Evolutionary conservation across 2,797 vertebrate species (phyloP), one percentile per base, ranked within the genome.

Genomic region (Hyperoplus lanceolatus): DNA sequence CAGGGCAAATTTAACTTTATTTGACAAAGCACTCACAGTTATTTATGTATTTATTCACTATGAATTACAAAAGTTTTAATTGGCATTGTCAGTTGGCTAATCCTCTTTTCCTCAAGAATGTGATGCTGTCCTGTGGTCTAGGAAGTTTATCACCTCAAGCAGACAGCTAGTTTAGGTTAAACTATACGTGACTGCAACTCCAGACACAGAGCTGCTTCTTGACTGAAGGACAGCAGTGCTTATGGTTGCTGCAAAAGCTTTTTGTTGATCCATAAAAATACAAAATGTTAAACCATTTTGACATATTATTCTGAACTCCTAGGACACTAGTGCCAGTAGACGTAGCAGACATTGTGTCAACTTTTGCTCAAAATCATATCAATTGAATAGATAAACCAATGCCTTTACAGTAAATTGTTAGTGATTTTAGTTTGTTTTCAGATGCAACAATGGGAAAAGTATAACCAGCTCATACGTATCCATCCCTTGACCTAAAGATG

Each of bases 101-200:
- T 1, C n/a, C 1, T 49, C 8, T 56, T 69, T 59, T 64, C 36
- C 51, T 63, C 0, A 39, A 72, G 49, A 70, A 78, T 78, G 38
- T 56, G 45, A 55, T 43, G 18, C 2, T 70, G 45, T 21, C n/a
- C 5, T 48, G 45, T 50, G 49, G 49, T 18, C 67, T 21, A 45
- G 12, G 18, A 38, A 3, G 51, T 70, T 66, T n/a, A 54, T 61
- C 49, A 60, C 8, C 50, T 15, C 21, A 8, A 54, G 4, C 14
- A 62, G 68, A 68, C 62, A 68, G 71, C 13, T 56, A 18, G 45
- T 70, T 67, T 49, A 10, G 36, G 3, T 80, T 48, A 43, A 29
- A 2, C 16, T 11, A 38, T 29, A 63, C 15, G 10, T 4, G 14
- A 3, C 9, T 59, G 12, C 2, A 48, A 43, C 41, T 74, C 43